Evolutionary conservation across 2,888 invertebrate genomes (phyloP).

Genomic region (Sinodicranocentrus sp.): DNA sequence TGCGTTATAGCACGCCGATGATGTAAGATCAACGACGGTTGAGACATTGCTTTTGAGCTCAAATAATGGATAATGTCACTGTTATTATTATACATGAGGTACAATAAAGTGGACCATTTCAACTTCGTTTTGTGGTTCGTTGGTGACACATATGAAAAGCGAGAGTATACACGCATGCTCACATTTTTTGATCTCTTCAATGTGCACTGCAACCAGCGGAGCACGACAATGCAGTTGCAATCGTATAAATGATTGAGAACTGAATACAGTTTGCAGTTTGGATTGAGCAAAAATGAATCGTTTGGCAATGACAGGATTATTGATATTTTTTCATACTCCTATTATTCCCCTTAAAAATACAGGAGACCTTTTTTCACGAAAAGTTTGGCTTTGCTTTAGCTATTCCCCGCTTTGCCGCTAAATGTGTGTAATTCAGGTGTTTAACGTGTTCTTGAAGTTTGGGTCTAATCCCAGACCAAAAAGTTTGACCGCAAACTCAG

Average conservation of each 20-base stretch:
- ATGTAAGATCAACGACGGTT: slow-evolving; percentile 59
- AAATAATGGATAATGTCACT: slow-evolving; percentile 68
- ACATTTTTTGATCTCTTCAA: slow-evolving; percentile 57
- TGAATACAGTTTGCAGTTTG: slow-evolving; percentile 47
- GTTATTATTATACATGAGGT: slow-evolving; percentile 54
- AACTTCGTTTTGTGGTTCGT: slow-evolving; percentile 64
- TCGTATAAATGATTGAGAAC: slow-evolving; percentile 17
- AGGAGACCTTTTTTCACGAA: slow-evolving; percentile 7
- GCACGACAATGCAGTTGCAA: slow-evolving; percentile 51
- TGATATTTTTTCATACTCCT: slow-evolving; percentile 54
- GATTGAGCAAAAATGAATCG: slow-evolving; percentile 54
- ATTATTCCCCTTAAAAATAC: slow-evolving; percentile 22
- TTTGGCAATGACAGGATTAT: slow-evolving; percentile 69
- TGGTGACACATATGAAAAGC: slow-evolving; percentile 66
- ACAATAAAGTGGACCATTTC: slow-evolving; percentile 66
- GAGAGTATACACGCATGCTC: slow-evolving; percentile 24
- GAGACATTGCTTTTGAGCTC: slow-evolving; percentile 61
- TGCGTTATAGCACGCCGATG: slow-evolving; percentile 37
- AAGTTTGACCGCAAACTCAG: slow-evolving; percentile 8
- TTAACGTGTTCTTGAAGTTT: neutral
- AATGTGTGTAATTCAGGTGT: too few species aligned
- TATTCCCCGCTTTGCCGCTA: too few species aligned
- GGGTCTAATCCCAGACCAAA: neutral
- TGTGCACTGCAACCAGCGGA: slow-evolving; percentile 53
- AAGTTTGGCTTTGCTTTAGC: neutral